phyloP scores from a whole-genome alignment of 1,140 invertebrate species.

The Drosophila micromelanica region DNA sequence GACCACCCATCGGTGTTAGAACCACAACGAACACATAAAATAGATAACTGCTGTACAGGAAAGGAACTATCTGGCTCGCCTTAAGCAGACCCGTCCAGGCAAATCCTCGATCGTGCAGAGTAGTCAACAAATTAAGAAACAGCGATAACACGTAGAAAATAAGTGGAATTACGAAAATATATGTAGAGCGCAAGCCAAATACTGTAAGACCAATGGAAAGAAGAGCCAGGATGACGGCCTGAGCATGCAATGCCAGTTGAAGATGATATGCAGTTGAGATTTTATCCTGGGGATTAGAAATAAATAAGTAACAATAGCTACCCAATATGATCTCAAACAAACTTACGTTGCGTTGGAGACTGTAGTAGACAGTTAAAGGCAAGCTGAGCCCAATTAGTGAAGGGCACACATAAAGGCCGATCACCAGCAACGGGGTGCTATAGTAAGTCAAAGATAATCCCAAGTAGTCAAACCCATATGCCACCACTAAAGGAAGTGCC shows the following conservation, averaged over 20 bases:
- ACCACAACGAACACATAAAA: too few species aligned
- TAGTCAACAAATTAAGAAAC: slow-evolving; percentile 59
- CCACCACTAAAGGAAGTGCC: too few species aligned
- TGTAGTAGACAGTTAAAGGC: slow-evolving; percentile 70
- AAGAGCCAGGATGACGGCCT: slow-evolving; percentile 55
- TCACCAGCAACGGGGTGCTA: too few species aligned
- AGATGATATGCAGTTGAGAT: slow-evolving; percentile 37
- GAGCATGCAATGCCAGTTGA: slow-evolving; percentile 58
- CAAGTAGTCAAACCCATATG: too few species aligned
- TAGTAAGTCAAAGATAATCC: too few species aligned
- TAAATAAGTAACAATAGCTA: too few species aligned
- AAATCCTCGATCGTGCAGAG: slow-evolving; percentile 83
- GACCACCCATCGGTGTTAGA: slow-evolving; percentile 88
- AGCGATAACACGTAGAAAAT: slow-evolving; percentile 55
- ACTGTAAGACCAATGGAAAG: slow-evolving; percentile 40
- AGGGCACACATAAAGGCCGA: too few species aligned
- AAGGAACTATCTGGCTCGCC: slow-evolving; percentile 68
- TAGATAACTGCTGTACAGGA: slow-evolving; percentile 87
- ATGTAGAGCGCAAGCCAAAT: slow-evolving; percentile 59
- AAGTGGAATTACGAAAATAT: slow-evolving; percentile 63
- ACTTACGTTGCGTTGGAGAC: slow-evolving; percentile 25
- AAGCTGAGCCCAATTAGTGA: too few species aligned
- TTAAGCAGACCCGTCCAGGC: slow-evolving; percentile 87
- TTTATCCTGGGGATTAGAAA: slow-evolving; percentile 30
- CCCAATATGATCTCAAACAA: neutral